Base-by-base conservation (phyloP, 2,888 invertebrate species). In the Tetramorium bicarinatum region DNA sequence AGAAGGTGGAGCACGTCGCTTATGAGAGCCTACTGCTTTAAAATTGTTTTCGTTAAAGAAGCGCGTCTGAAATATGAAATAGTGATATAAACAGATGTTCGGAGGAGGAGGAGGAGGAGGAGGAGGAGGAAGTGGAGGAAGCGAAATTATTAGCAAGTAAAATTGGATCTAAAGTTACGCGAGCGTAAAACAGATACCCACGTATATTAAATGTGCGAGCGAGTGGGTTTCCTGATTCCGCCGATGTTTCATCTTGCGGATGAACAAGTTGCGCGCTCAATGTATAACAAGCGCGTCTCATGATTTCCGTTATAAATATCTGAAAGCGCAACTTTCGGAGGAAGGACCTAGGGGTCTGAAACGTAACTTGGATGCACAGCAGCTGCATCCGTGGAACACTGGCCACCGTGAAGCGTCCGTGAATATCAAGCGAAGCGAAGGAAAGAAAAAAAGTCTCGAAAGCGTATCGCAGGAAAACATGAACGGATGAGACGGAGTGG, bases 271-370 rank as follows among this genome's bases (percentile, higher is more conserved):
- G n/a, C 25, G 6, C 64, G 81, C 67, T n/a, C 49, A 34, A 44
- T 56, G 47, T 54, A 66, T 44, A 76, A 76, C 41, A 59, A 56
- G 34, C 64, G 52, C 34, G 47, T 62, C 29, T 34, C 47, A 15
- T 75, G 44, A 75, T 64, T 49, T 54, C 18, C n/a, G 59, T 44
- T 75, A 76, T 82, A 66, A 82, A 82, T 66, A 47, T 76, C 56
- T 9, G 15, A 66, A 66, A 64, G 44, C 44, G 34, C 47, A 74
- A 75, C 54, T 80, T 72, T 67, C 52, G 85, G 34, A 52, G 62
- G 67, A 82, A 82, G 61, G 71, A 56, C 52, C 72, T 75, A 64
- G 66, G 52, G 38, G 69, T 47, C 49, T 49, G 74, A 66, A 66
- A 49, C 47, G 71, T 59, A 80, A 59, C 69, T 38, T 47, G 69